These are phyloP conservation scores for Aleiodes leptofemur DNA, from an alignment of 2,888 invertebrate species.

Conservation along the genomic window DNA sequence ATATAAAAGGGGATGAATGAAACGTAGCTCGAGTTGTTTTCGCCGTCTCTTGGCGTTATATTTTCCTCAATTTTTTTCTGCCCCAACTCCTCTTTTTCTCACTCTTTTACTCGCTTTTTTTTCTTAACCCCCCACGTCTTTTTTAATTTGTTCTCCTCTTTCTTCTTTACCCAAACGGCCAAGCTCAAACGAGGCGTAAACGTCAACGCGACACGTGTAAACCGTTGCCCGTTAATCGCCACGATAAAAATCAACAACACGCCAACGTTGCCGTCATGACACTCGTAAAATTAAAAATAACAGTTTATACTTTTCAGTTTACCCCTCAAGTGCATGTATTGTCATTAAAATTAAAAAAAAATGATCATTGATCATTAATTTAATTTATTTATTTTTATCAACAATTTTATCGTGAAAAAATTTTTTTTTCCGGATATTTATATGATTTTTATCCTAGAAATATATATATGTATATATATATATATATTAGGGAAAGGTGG, in stretches of 20 bases:
- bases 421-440: no score
- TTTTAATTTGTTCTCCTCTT: conserved; percentile 15
- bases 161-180: conserved; percentile 52
- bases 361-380: conserved; percentile 42
- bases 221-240: conserved; percentile 73
- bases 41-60: not conserved
- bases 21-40: not conserved
- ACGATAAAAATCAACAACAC: conserved; percentile 75
- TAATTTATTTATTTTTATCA: no score
- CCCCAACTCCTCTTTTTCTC: not conserved
- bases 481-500: no score
- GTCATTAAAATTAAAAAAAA: not conserved
- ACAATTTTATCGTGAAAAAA: no score
- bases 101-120: no score
- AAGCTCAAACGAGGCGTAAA: conserved; percentile 69
- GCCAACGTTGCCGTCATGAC: conserved; percentile 61
- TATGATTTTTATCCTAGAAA: no score
- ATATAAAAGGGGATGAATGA: conserved; percentile 12
- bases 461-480: no score
- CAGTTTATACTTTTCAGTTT: conserved; percentile 38
- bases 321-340: conserved; percentile 12
- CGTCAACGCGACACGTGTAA: conserved; percentile 71
- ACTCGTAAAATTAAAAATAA: conserved; percentile 61
- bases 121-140: conserved; percentile 18
- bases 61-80: conserved; percentile 1